phyloP scores from a whole-genome alignment of 2,888 invertebrate genomes.

The Allygus modestus region DNA sequence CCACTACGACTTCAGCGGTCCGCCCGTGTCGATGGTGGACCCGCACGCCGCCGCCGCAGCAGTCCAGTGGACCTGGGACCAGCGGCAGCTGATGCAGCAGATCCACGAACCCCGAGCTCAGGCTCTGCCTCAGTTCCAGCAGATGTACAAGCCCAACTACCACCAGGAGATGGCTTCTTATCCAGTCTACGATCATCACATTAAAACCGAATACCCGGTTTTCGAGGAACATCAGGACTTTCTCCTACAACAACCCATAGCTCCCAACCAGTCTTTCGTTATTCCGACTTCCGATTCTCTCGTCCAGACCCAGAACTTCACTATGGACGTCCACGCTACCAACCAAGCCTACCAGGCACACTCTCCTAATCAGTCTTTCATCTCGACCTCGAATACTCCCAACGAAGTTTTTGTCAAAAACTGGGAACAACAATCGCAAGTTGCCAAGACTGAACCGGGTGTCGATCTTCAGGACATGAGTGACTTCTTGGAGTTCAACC shows the following conservation, averaged over 20 bases:
- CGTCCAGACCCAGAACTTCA: neutral
- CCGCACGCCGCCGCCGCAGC: constrained; percentile 22
- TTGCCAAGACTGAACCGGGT: neutral
- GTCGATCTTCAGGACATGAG: constrained; percentile 43
- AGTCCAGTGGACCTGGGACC: constrained; percentile 56
- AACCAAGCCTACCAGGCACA: neutral
- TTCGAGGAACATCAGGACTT: constrained; percentile 38
- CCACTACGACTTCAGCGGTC: neutral
- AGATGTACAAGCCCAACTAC: neutral
- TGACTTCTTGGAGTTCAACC: constrained; percentile 39
- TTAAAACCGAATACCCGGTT: constrained; percentile 25
- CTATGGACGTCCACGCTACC: neutral
- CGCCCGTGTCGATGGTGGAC: neutral
- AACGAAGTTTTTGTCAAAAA: constrained; percentile 13
- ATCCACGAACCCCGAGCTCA: constrained; percentile 70
- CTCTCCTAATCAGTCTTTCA: neutral
- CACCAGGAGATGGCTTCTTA: constrained; percentile 18
- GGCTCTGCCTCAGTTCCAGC: constrained; percentile 5
- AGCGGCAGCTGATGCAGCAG: constrained; percentile 52
- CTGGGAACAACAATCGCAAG: constrained; percentile 16
- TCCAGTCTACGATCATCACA: constrained; percentile 25
- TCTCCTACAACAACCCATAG: neutral
- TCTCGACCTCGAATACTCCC: neutral
- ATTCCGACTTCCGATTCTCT: constrained; percentile 6
- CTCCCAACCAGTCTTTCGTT: neutral